Evolutionary conservation across 37 sponge, comb jelly and placozoan species (phyloP), one percentile per base, ranked within the genome.

Genomic region (Axinella damicornis): DNA sequence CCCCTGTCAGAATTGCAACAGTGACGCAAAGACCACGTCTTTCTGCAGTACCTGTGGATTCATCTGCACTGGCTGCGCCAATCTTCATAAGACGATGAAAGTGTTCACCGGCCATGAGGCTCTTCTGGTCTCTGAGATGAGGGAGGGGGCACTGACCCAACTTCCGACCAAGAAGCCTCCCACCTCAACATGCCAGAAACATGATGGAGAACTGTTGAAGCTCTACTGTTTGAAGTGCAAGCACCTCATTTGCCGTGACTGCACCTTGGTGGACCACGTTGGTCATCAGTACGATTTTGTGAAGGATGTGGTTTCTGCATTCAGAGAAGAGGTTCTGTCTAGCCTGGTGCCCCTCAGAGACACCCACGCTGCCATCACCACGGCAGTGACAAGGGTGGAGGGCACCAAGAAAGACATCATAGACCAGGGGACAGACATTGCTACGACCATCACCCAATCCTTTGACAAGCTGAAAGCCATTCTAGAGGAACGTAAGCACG

Each of bases 271-370:
- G 65, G 65, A 64, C n/a, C 65, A 64, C n/a, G 25, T 27, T 15
- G 65, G 65, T 64, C 65, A 64, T 27, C 16, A 64, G n/a, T 64
- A 64, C n/a, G 65, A 64, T 22, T 64, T 64, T 64, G 65, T 64
- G 65, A 15, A 64, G 13, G 13, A 21, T 24, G 65, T 64, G 25
- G 65, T 27, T 22, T 64, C 65, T 12, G 25, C 65, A 21, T 64
- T 64, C n/a, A 64, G 25, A 22, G 27, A 22, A 12, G 65, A 64
- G n/a, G 13, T 64, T 21, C 25, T 22, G 11, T 12, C 65, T 24
- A n/a, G 11, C 11, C 11, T 64, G 12, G 20, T n/a, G n/a, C 25
- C 65, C 11, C 20, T 64, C 12, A 12, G 11, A 11, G n/a, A n/a
- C n/a, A n/a, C n/a, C n/a, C n/a, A n/a, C n/a, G n/a, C n/a, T n/a